Conservation (phyloP, 2,113 vertebrate species). For the Scomber colias region DNA sequence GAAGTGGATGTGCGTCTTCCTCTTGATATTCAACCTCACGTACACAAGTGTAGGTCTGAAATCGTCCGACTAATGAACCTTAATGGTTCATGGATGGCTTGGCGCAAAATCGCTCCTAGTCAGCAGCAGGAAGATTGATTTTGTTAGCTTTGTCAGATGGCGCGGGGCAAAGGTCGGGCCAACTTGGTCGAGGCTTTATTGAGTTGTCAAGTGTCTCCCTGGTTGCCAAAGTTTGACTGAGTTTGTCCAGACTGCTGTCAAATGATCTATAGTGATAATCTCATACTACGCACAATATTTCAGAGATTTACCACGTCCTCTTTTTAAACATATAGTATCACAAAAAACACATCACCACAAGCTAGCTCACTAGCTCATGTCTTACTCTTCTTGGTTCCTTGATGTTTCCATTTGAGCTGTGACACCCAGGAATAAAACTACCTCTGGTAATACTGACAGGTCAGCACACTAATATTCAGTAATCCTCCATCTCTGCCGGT, state of each 20-base stretch:
- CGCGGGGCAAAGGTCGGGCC: constrained; percentile 39
- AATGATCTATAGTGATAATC: constrained; percentile 10
- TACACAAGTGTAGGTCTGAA: neutral
- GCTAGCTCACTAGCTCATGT: neutral
- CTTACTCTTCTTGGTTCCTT: neutral
- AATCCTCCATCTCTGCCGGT: constrained; percentile 22
- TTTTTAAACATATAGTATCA: constrained; percentile 1
- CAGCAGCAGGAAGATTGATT: constrained; percentile 56
- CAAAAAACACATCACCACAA: constrained; percentile 6
- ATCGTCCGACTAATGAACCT: constrained; percentile 53
- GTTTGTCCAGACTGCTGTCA: neutral
- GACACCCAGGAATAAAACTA: constrained; percentile 30
- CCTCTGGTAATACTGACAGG: constrained; percentile 10
- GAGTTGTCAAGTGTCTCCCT: constrained; percentile 32
- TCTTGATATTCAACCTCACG: constrained; percentile 9
- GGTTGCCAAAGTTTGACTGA: constrained; percentile 9
- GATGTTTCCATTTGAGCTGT: constrained; percentile 29
- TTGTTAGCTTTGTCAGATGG: constrained; percentile 48
- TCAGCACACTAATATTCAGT: constrained; percentile 7
- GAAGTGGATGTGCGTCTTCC: constrained; percentile 25
- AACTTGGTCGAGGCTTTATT: constrained; percentile 27
- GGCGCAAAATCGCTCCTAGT: constrained; percentile 47
- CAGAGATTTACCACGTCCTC: constrained; percentile 21
- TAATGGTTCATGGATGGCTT: constrained; percentile 58
- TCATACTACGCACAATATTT: neutral